Conservation (phyloP, 2,888 invertebrate species). For the Drosophila barbarae region DNA sequence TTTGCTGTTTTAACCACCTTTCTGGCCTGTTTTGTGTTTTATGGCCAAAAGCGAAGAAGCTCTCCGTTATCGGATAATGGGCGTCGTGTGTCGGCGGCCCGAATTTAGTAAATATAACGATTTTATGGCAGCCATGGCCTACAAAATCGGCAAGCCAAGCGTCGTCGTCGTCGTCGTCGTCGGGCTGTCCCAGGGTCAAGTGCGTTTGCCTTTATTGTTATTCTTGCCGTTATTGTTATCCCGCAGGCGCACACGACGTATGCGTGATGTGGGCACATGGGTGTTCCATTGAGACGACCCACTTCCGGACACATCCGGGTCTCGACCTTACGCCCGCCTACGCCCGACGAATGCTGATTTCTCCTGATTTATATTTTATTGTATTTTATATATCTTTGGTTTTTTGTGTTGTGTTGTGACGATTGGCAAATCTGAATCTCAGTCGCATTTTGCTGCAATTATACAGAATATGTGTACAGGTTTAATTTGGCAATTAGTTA, state of each 20-base stretch:
- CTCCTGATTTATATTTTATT: slow-evolving; percentile 3
- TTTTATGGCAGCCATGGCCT: slow-evolving; percentile 39
- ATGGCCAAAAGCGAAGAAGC: slow-evolving; percentile 19
- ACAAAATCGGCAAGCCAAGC: slow-evolving; percentile 26
- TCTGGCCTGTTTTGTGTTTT: slow-evolving; percentile 13
- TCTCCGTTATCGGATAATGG: slow-evolving; percentile 35
- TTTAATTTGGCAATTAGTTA: slow-evolving; percentile 32
- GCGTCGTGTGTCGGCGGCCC: slow-evolving; percentile 38
- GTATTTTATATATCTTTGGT: not conserved
- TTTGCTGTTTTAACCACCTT: slow-evolving; percentile 16
- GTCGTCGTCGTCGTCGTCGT: slow-evolving; percentile 4
- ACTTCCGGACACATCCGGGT: slow-evolving; percentile 27
- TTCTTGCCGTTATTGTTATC: slow-evolving; percentile 33
- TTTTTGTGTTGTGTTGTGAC: not conserved
- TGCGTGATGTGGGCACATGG: slow-evolving; percentile 43
- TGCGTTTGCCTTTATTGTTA: slow-evolving; percentile 26
- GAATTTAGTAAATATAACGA: slow-evolving; percentile 21
- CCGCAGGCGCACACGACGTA: slow-evolving; percentile 53
- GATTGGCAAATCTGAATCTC: slow-evolving; percentile 19
- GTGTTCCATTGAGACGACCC: slow-evolving; percentile 33
- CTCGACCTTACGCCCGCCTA: slow-evolving; percentile 20
- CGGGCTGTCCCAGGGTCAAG: slow-evolving; percentile 43
- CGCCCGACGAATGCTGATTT: slow-evolving; percentile 29
- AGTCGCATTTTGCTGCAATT: slow-evolving; percentile 12
- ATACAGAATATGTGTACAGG: slow-evolving; percentile 6